Base-by-base conservation (phyloP, 1,140 invertebrate species). In the Capitella teleta region DNA sequence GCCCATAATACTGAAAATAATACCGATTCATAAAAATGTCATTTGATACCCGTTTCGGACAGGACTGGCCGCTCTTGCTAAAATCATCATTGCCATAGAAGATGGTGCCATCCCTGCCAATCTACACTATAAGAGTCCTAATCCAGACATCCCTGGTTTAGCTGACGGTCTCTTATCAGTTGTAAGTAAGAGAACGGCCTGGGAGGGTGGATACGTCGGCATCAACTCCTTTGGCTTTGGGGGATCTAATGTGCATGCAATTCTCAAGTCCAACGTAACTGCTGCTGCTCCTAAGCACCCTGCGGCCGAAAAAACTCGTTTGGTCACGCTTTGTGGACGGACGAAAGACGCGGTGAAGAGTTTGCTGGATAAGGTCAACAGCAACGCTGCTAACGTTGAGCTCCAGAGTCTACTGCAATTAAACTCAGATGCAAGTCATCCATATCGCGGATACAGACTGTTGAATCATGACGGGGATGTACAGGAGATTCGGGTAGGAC, bases 141-240 rank as follows among this genome's bases (percentile, higher is more conserved):
- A 97, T 70, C 72, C 79, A 0, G 84, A 95, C 56, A 92, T 98
- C 52, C 83, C 87, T 5, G 88, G 84, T 2, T 72, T 98, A 8
- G 67, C 66, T 25, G 87, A 95, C 64, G 93, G 93, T 1, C 74
- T 83, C 25, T 76, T 97, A 2, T 81, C 88, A 54, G 89, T 95
- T 25, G 85, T 97, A 2, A 78, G 82, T 55, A 78, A 83, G 62
- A 79, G 83, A 50, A 81, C 78, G 38, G 78, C 80, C 14, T 92
- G 86, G 82, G 82, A 85, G 28, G 88, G 89, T 16, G 87, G 87
- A 12, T 73, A 88, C 21, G 80, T 87, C 28, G 92, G 80, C 5
- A 62, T 98, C 1, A 98, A 96, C 71, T 95, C 89, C 2, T 98
- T 98, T 71, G 94, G 94, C 18, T 97, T 97, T 74, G 94, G 94